These are phyloP conservation scores for Squalus acanthias DNA, from an alignment of 2,797 vertebrate species.

Conservation along the genomic window DNA sequence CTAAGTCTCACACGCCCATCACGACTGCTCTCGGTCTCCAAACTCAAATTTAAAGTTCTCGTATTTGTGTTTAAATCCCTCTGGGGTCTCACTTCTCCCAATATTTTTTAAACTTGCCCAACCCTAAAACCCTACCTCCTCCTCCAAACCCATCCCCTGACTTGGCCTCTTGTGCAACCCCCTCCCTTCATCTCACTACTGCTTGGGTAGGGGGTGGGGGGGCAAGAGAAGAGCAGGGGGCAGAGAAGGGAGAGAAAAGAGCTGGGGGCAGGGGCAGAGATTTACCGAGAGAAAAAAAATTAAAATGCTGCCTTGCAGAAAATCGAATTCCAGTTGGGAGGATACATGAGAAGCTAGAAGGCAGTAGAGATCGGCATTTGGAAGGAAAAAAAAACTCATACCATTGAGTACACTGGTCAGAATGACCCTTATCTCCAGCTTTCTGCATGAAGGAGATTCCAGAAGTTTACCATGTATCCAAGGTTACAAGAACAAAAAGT, in stretches of 20 bases:
- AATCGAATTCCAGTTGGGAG: neutral
- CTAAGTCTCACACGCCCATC: neutral
- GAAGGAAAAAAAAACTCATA: neutral
- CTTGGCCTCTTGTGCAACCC: neutral
- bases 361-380: neutral
- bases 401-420: neutral
- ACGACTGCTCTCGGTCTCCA: neutral
- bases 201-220: too few relatives aligned
- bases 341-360: neutral
- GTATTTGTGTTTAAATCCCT: neutral
- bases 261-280: neutral
- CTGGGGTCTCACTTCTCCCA: neutral
- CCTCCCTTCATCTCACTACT: neutral
- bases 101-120: neutral
- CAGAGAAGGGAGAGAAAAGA: neutral
- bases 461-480: neutral
- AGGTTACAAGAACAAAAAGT: neutral
- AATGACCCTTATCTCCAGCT: neutral
- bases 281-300: neutral
- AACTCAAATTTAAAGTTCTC: neutral
- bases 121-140: too few relatives aligned
- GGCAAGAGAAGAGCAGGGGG: too few relatives aligned
- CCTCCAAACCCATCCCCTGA: neutral
- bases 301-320: neutral
- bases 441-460: neutral